phyloP scores from a whole-genome alignment of 2,797 vertebrate species.

The Pangasius djambal region DNA sequence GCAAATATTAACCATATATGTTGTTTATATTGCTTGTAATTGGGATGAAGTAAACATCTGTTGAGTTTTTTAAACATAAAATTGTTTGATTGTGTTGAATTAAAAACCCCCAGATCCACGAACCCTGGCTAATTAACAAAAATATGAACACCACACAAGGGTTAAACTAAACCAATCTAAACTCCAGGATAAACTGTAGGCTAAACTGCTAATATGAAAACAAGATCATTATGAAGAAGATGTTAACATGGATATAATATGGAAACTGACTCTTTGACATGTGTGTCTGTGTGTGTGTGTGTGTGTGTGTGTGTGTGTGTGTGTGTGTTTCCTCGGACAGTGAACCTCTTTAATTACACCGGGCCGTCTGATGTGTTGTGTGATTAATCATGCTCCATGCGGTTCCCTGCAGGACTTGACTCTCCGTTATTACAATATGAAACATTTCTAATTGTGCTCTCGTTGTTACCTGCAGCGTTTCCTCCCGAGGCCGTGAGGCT shows the following conservation, averaged over 20 bases:
- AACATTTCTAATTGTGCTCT: constrained; percentile 76
- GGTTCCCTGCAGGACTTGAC: constrained; percentile 70
- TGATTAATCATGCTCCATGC: constrained; percentile 65
- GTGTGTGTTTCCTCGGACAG: constrained; percentile 48
- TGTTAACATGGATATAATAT: not conserved
- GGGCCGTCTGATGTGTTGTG: constrained; percentile 60
- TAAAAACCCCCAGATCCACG: too few species aligned
- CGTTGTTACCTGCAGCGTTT: constrained; percentile 71
- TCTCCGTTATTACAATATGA: constrained; percentile 78
- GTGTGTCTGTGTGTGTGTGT: too few species aligned
- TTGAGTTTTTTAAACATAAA: too few species aligned
- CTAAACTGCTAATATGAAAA: not conserved
- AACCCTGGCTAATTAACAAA: too few species aligned
- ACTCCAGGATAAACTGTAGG: not conserved
- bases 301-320: not conserved
- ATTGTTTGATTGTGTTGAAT: too few species aligned
- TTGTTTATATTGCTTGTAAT: too few species aligned
- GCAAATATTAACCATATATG: too few species aligned
- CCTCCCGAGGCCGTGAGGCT: constrained; percentile 73
- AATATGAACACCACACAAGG: too few species aligned
- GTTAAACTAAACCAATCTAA: not conserved
- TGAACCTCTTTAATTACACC: constrained; percentile 57
- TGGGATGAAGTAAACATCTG: too few species aligned
- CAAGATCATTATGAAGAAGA: not conserved
- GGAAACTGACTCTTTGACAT: not conserved